These are phyloP conservation scores for Eumerus sabulonum DNA, from an alignment of 2,888 invertebrate species.

Conservation along the genomic window DNA sequence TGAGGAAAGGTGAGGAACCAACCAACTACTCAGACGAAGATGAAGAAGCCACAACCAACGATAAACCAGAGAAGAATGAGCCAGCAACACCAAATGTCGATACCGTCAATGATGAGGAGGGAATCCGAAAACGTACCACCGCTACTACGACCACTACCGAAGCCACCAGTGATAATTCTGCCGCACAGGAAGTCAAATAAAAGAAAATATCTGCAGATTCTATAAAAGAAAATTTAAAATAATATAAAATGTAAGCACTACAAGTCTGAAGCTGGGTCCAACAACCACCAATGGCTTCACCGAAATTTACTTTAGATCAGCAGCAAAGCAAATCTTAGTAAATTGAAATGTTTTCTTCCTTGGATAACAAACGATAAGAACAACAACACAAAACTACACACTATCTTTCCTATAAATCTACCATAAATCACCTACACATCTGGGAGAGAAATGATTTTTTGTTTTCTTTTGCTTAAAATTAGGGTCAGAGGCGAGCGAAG, in stretches of 20 bases:
- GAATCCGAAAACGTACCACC: slow-evolving; percentile 70
- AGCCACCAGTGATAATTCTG: slow-evolving; percentile 48
- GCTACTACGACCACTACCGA: slow-evolving; percentile 17
- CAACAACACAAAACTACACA: slow-evolving; percentile 13
- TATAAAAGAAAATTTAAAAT: too few species aligned
- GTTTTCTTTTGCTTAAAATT: slow-evolving; percentile 8
- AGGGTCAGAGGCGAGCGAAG: neutral
- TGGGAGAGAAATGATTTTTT: slow-evolving; percentile 12
- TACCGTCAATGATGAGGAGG: slow-evolving; percentile 56
- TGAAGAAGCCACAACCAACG: slow-evolving; percentile 73
- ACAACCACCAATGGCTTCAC: slow-evolving; percentile 45
- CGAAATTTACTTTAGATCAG: slow-evolving; percentile 42
- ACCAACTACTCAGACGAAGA: slow-evolving; percentile 96
- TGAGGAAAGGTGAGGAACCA: slow-evolving; percentile 94
- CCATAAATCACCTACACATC: slow-evolving; percentile 18
- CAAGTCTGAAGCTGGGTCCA: slow-evolving; percentile 40
- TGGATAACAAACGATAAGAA: too few species aligned
- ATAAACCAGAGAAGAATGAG: slow-evolving; percentile 62
- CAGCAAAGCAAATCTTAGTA: slow-evolving; percentile 36
- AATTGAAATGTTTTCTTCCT: slow-evolving; percentile 50
- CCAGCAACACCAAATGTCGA: neutral
- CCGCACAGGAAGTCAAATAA: slow-evolving; percentile 71
- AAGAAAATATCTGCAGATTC: neutral
- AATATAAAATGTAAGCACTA: neutral
- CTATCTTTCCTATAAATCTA: slow-evolving; percentile 31